Base-by-base conservation (phyloP, 2,113 vertebrate genomes). In the Axis porcinus region DNA sequence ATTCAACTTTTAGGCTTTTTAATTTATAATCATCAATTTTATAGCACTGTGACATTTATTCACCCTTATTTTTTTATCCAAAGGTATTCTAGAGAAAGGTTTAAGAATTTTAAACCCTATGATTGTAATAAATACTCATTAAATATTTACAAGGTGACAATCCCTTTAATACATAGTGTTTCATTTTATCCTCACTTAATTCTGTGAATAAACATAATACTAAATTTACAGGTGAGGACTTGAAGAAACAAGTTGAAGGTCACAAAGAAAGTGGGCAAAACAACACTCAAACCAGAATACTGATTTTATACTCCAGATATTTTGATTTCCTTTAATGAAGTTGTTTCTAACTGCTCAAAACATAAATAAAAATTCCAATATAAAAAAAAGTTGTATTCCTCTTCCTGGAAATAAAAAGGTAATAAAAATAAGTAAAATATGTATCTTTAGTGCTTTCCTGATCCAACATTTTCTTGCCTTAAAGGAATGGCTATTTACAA, bases 291-390 rank as follows among this genome's bases (percentile, higher is more conserved):
- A 54, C 15, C 55, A 90, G 40, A 2, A 2, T 5, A 76, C 23
- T 76, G 4, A 5, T 16, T 54, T 60, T 58, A 47, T 2, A 16
- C 5, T 94, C 43, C 28, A 58, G 11, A 36, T 57, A 82, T 87
- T 91, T 64, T 5, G 4, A 43, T 86, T 95, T 96, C 91, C 23
- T 84, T 93, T 91, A 55, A 70, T 84, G 30, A 96, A 70, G 15
- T 60, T 83, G 70, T 86, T 86, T 96, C 30, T 16, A 86, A 83
- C 21, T 52, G 91, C n/a, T 86, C 27, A 85, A 93, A 96, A 89
- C 36, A 1, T 30, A 76, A 60, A 86, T 10, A 64, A n/a, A 74
- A 21, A 11, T 78, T 55, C 3, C 19, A 82, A 8, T 36, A 57
- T 27, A 81, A 43, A 25, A 74, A 92, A 79, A 55, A 76, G 54